These are phyloP conservation scores for Uloborus diversus DNA, from an alignment of 1,140 invertebrate genomes.

Conservation along the genomic window DNA sequence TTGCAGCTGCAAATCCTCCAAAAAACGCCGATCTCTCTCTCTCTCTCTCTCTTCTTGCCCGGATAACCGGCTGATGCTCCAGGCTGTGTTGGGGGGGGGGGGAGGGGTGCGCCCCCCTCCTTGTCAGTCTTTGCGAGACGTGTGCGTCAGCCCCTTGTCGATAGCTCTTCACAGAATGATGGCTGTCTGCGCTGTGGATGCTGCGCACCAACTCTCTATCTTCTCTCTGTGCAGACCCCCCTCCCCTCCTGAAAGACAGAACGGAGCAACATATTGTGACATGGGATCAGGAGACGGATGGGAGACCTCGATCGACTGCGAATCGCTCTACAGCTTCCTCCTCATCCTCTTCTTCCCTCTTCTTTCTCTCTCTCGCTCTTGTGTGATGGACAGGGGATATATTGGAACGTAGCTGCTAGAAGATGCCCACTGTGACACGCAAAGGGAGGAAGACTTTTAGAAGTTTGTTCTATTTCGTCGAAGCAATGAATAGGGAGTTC, in stretches of 20 bases:
- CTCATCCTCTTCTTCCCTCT: no score
- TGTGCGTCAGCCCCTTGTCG: slow-evolving; percentile 52
- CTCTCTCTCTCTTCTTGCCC: neutral
- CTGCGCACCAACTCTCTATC: slow-evolving; percentile 27
- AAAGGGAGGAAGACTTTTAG: no score
- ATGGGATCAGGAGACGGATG: neutral
- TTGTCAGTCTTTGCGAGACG: slow-evolving; percentile 47
- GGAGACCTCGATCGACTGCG: no score
- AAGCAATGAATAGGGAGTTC: no score
- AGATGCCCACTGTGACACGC: no score
- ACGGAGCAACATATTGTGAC: neutral
- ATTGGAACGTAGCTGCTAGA: no score
- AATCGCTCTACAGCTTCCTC: no score
- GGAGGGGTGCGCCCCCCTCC: slow-evolving; percentile 5
- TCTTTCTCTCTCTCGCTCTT: no score
- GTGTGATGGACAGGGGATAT: no score
- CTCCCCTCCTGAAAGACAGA: neutral
- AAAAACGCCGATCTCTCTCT: neutral
- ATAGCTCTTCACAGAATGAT: slow-evolving; percentile 51
- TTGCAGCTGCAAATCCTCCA: slow-evolving; percentile 11
- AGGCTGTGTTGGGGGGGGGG: neutral
- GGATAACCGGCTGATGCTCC: slow-evolving; percentile 21
- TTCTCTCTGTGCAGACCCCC: neutral
- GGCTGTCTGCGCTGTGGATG: slow-evolving; percentile 33
- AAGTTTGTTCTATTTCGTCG: no score